Conservation (phyloP, 2,113 vertebrate species). For the Gallinago undulata region DNA sequence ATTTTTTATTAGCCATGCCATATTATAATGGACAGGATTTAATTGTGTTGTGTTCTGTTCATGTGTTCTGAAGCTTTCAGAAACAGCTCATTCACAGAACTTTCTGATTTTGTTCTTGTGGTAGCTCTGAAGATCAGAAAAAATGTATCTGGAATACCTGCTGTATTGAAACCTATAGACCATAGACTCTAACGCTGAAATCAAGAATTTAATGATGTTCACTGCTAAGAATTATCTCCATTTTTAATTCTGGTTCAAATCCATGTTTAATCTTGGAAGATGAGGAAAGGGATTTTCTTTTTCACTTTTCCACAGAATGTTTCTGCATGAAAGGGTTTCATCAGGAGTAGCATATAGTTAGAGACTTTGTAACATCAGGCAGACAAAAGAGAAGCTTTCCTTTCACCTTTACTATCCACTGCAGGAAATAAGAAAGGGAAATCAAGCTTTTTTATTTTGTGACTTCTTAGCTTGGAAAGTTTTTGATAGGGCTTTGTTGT, state of each 20-base stretch:
- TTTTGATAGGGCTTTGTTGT: neutral
- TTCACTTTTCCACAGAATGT: neutral
- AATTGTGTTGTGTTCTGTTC: neutral
- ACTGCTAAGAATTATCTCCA: neutral
- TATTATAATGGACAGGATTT: neutral
- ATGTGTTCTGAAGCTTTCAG: neutral
- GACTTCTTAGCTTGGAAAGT: neutral
- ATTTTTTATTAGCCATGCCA: neutral
- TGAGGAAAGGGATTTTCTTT: neutral
- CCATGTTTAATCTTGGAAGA: neutral
- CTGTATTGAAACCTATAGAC: neutral
- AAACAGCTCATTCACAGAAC: neutral
- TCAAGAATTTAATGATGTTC: neutral
- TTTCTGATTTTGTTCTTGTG: neutral
- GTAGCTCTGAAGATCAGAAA: neutral
- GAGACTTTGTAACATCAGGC: neutral
- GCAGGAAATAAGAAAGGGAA: neutral
- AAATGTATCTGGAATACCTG: neutral
- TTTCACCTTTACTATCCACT: neutral
- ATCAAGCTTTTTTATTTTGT: neutral
- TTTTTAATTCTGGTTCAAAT: conserved; percentile 2
- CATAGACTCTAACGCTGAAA: neutral
- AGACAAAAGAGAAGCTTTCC: neutral
- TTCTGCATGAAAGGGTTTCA: neutral
- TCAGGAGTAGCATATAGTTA: neutral